Evolutionary conservation across 2,113 vertebrate genomes (phyloP).

Genomic region (Ceyx cyanopectus): DNA sequence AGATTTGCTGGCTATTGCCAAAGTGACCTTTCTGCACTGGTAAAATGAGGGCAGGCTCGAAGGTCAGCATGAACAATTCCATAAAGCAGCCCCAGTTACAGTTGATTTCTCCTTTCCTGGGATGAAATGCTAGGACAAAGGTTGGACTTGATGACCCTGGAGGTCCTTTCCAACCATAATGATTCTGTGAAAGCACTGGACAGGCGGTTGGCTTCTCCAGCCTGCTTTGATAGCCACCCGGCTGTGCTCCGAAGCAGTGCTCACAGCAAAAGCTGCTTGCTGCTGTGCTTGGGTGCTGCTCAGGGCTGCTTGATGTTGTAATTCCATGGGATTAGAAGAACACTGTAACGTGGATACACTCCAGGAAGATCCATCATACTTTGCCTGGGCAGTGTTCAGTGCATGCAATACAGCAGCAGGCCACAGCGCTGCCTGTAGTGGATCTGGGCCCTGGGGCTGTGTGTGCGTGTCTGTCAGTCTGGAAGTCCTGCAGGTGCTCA

Average conservation of each 20-base stretch:
- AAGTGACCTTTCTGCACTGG: constrained; percentile 7
- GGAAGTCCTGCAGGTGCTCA: neutral
- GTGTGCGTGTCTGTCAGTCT: neutral
- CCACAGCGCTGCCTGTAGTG: fast-evolving
- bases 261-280: neutral
- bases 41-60: neutral
- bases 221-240: neutral
- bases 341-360: fast-evolving
- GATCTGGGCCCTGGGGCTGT: neutral
- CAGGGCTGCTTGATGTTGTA: neutral
- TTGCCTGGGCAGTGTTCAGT: neutral
- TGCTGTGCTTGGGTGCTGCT: neutral
- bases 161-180: too few relatives aligned
- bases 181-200: neutral
- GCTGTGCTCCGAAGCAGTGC: neutral
- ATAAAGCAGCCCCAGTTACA: neutral
- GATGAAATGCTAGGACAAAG: neutral
- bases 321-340: neutral
- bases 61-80: constrained; percentile 6
- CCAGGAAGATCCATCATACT: fast-evolving
- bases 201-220: neutral
- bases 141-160: too few relatives aligned
- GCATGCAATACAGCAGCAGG: neutral
- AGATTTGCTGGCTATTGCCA: neutral
- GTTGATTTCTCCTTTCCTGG: neutral